These are phyloP conservation scores for Lamprotornis superbus DNA, from an alignment of 2,113 vertebrate species.

Conservation along the genomic window DNA sequence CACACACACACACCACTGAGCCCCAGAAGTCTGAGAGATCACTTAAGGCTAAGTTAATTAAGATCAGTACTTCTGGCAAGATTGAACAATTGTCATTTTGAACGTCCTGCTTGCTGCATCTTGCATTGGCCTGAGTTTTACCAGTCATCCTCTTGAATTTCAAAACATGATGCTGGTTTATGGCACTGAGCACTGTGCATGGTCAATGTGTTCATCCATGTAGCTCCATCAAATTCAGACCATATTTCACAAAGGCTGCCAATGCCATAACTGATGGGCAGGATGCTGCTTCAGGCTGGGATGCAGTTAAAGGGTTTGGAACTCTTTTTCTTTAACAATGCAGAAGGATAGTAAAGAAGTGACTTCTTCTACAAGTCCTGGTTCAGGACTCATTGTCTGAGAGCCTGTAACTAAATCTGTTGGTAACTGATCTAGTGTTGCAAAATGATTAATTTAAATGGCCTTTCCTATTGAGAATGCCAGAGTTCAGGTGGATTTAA, in stretches of 20 bases:
- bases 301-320: background rate
- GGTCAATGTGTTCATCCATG: background rate
- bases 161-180: background rate
- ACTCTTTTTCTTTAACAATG: background rate
- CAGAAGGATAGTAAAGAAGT: background rate
- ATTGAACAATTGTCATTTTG: background rate
- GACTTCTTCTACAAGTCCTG: background rate
- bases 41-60: background rate
- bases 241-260: background rate
- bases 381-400: background rate
- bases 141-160: background rate
- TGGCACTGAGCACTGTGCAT: background rate
- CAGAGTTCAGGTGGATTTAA: background rate
- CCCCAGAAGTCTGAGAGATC: background rate
- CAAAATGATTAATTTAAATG: conserved; percentile 35
- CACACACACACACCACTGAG: background rate
- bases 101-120: background rate
- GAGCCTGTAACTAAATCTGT: conserved; percentile 16
- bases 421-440: background rate
- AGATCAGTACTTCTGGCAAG: background rate
- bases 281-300: background rate
- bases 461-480: background rate
- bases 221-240: background rate
- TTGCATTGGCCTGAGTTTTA: background rate
- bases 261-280: accelerated